Base-by-base conservation (phyloP, 2,113 vertebrate genomes). In the Albula glossodonta region DNA sequence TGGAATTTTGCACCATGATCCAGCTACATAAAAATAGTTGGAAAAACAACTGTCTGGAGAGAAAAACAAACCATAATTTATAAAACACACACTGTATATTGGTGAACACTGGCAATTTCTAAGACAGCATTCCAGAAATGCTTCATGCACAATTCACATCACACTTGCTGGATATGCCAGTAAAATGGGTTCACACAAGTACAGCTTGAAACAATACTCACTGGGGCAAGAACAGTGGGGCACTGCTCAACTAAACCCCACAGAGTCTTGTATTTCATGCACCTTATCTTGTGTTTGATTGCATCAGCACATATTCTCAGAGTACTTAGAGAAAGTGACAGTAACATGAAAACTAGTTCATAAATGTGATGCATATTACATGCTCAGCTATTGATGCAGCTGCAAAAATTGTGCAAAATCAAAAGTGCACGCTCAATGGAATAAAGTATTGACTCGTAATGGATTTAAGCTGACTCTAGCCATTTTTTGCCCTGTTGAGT, bases 31-130 rank as follows among this genome's bases (percentile, higher is more conserved):
- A 53, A 85, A 78, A 52, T 48, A 81, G 41, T 66, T 53, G 60
- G 63, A 66, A 66, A 60, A 57, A 83, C 50, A 74, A 78, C 77
- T 53, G 19, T 50, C 63, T 1, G 15, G 5, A 78, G 81, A 22
- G 0, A 25, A 83, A 51, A 85, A 51, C 41, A 81, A 63, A 80
- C 49, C 78, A 81, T 86, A 82, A 86, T 86, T 81, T 85, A 81
- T 83, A 77, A 78, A 77, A 78, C 50, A 77, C 25, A 86, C 22
- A 10, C 70, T 56, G 57, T 78, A 48, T 51, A 51, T 53, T 15
- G 51, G 66, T 5, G 19, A 50, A 77, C 51, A 31, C 11, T 78
- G 85, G 66, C 80, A 48, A 81, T n/a, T 52, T 82, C 49, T 15
- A 41, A 86, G 51, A 78, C 15, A 31, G 52, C 51, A 56, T 56